Evolutionary conservation across 1,140 invertebrate genomes (phyloP).

Genomic region (Sitobion miscanthi): DNA sequence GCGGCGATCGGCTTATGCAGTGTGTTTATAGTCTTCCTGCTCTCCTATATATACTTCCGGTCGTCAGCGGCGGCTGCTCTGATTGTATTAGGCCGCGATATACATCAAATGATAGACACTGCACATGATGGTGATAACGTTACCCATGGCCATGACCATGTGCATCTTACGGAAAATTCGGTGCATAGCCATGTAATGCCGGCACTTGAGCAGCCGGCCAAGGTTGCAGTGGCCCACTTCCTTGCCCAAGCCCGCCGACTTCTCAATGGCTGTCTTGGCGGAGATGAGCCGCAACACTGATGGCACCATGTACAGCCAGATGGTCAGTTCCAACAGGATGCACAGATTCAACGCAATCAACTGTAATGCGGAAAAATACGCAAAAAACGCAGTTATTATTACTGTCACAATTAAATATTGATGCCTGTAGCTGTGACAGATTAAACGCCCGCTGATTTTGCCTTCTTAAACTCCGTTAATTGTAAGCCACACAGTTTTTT

Average conservation of each 20-base stretch:
- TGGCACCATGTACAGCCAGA: conserved; percentile 73
- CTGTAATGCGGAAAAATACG: conserved; percentile 63
- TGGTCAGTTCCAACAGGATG: conserved; percentile 73
- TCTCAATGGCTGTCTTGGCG: conserved; percentile 73
- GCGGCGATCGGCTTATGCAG: too few relatives aligned
- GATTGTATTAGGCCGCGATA: conserved; percentile 65
- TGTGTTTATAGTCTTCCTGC: too few relatives aligned
- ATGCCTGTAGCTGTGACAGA: too few relatives aligned
- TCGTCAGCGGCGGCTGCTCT: background rate
- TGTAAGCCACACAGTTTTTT: too few relatives aligned
- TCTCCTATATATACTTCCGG: background rate
- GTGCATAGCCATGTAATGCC: conserved; percentile 74
- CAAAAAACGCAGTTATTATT: background rate
- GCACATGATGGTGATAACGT: conserved; percentile 74
- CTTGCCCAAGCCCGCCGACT: conserved; percentile 72
- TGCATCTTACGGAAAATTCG: conserved; percentile 73
- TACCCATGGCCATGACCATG: conserved; percentile 74
- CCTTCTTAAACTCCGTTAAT: too few relatives aligned
- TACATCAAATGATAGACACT: conserved; percentile 75
- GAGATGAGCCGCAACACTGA: conserved; percentile 72
- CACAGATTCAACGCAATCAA: conserved; percentile 70
- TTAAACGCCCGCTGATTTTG: too few relatives aligned
- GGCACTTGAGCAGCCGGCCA: conserved; percentile 72
- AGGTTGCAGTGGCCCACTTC: conserved; percentile 74
- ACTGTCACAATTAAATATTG: too few relatives aligned